Conservation (phyloP, 1,140 invertebrate genomes). For the Linepithema humile region DNA sequence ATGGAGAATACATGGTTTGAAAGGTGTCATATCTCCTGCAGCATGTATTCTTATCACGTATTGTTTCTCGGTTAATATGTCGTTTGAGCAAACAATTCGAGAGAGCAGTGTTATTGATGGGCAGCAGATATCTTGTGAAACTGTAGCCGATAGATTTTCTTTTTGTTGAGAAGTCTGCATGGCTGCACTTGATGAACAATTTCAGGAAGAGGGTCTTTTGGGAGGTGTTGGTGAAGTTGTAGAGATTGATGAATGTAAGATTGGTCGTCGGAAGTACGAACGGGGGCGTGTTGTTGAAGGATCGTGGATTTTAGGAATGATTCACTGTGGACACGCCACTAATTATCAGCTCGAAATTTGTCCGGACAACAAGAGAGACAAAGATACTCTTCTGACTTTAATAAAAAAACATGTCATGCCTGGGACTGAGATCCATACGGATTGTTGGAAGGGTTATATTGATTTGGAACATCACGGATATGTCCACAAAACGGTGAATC, state of each 20-base stretch:
- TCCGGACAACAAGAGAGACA: background rate
- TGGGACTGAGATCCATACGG: background rate
- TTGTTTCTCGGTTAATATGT: too few species aligned
- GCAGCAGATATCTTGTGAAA: too few species aligned
- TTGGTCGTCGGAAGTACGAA: background rate
- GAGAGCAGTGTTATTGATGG: too few species aligned
- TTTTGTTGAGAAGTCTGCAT: background rate
- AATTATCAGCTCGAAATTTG: background rate
- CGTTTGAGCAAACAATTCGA: too few species aligned
- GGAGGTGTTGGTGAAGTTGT: background rate
- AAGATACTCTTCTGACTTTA: background rate
- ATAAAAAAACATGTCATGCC: background rate
- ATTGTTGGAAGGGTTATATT: slow-evolving; percentile 1
- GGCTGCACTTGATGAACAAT: background rate
- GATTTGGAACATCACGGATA: background rate
- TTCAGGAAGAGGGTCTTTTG: background rate
- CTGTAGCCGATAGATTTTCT: background rate
- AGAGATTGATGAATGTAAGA: background rate
- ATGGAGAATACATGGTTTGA: too few species aligned
- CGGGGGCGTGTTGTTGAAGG: background rate
- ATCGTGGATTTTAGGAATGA: background rate
- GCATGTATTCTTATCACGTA: too few species aligned
- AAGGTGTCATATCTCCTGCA: too few species aligned
- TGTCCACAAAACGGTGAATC: background rate
- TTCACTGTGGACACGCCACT: background rate